Percentiles rank a stretch among this genome's conserved stretches.
phyloP scores from a whole-genome alignment of 1,140 invertebrate genomes.

The Delia radicum region DNA sequence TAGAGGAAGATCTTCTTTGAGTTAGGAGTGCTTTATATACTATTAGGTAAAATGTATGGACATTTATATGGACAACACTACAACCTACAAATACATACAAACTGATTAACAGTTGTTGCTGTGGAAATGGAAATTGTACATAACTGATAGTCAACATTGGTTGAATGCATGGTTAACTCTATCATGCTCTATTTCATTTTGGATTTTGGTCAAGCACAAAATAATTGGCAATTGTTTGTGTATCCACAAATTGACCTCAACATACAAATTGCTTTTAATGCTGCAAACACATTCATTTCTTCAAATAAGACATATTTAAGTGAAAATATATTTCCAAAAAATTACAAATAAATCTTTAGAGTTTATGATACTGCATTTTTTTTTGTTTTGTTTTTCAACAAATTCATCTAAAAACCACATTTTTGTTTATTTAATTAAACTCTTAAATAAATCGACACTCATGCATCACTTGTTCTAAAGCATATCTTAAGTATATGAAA shows the following conservation, averaged over 20 bases:
- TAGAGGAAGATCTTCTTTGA: background rate
- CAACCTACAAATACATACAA: background rate
- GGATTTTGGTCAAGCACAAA: constrained; percentile 16
- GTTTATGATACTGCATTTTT: background rate
- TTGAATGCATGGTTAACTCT: constrained; percentile 10
- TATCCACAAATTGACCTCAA: constrained; percentile 16
- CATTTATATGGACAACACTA: background rate
- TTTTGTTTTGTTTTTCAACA: background rate
- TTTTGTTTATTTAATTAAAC: background rate
- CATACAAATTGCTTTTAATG: constrained; percentile 18
- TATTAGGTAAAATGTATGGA: background rate
- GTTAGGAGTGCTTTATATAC: background rate
- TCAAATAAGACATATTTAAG: background rate
- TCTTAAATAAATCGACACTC: background rate
- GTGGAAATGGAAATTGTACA: background rate
- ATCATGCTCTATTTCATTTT: background rate
- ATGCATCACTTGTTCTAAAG: background rate
- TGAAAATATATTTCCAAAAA: background rate
- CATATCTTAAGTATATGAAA: background rate
- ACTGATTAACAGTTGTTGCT: background rate
- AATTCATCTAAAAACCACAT: background rate
- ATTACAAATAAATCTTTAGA: background rate
- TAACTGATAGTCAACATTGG: background rate
- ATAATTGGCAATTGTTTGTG: constrained; percentile 21
- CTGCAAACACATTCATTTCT: background rate